These are phyloP conservation scores for Synchiropus splendidus DNA, from an alignment of 2,113 vertebrate genomes.

Conservation along the genomic window DNA sequence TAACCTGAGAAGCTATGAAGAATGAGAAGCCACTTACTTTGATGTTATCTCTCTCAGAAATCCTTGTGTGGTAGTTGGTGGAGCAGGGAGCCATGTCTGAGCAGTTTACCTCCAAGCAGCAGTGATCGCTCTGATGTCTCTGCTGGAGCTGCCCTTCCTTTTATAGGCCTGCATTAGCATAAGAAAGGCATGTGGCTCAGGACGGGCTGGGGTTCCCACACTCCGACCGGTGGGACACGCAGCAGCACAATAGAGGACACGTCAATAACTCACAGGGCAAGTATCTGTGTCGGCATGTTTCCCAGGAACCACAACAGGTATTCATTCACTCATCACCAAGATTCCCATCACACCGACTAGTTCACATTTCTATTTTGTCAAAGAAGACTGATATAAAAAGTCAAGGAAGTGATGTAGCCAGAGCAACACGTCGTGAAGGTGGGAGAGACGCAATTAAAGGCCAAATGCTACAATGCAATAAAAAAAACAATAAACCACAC, in stretches of 20 bases:
- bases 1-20: no score
- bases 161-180: constrained; percentile 69
- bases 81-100: constrained; percentile 55
- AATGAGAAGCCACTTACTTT: constrained; percentile 44
- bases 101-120: constrained; percentile 25
- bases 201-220: constrained; percentile 71
- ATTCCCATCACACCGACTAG: constrained; percentile 6
- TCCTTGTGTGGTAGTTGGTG: constrained; percentile 29
- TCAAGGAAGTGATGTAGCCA: not conserved
- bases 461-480: constrained; percentile 40
- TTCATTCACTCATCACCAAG: constrained; percentile 28
- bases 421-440: constrained; percentile 7
- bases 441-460: constrained; percentile 4
- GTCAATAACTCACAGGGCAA: constrained; percentile 61
- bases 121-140: constrained; percentile 35
- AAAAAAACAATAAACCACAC: constrained; percentile 40
- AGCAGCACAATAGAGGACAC: constrained; percentile 58
- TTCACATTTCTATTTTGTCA: no score
- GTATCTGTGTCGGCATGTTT: constrained; percentile 53
- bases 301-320: constrained; percentile 61
- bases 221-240: constrained; percentile 62
- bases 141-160: constrained; percentile 41
- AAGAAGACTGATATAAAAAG: not conserved
- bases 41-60: constrained; percentile 48
- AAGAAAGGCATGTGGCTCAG: constrained; percentile 70